These are phyloP conservation scores for Hybos culiciformis DNA, from an alignment of 2,888 invertebrate genomes.

Conservation along the genomic window DNA sequence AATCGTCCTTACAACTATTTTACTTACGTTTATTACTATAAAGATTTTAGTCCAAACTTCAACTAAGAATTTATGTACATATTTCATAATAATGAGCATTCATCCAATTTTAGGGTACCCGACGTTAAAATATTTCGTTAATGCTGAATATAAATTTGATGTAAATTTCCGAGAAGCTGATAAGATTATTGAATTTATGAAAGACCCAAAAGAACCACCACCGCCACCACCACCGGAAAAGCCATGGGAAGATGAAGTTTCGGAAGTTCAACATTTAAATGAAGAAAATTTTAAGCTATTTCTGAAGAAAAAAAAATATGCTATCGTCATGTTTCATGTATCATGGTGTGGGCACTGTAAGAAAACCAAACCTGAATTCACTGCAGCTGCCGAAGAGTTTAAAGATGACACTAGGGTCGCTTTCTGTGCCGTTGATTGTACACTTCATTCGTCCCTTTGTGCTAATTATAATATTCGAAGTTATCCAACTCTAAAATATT, in stretches of 20 bases:
- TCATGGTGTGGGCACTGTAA: slow-evolving; percentile 93
- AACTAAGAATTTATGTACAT: too few relatives aligned
- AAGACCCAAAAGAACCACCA: slow-evolving; percentile 68
- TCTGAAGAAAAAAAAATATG: slow-evolving; percentile 75
- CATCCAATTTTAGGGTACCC: too few relatives aligned
- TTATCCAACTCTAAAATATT: slow-evolving; percentile 78
- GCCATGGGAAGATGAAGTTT: slow-evolving; percentile 64
- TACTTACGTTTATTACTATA: too few relatives aligned
- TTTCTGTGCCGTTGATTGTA: slow-evolving; percentile 76
- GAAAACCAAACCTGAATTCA: slow-evolving; percentile 69
- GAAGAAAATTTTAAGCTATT: slow-evolving; percentile 56
- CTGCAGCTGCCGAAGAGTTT: slow-evolving; percentile 56
- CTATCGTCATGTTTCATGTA: slow-evolving; percentile 81
- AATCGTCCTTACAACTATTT: too few relatives aligned
- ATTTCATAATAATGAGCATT: too few relatives aligned
- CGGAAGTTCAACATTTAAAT: slow-evolving; percentile 62
- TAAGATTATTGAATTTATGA: slow-evolving; percentile 71
- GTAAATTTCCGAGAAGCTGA: slow-evolving; percentile 61
- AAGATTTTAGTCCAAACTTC: too few relatives aligned
- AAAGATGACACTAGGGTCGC: slow-evolving; percentile 63
- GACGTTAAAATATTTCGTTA: slow-evolving; percentile 61
- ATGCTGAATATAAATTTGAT: slow-evolving; percentile 66
- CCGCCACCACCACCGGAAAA: slow-evolving; percentile 70
- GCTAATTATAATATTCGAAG: slow-evolving; percentile 57
- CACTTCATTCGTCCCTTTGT: slow-evolving; percentile 49